Percentiles rank a stretch among this genome's conserved stretches.
These are phyloP conservation scores for Tricholaema leucomelas DNA, from an alignment of 2,113 vertebrate genomes.

Conservation along the genomic window DNA sequence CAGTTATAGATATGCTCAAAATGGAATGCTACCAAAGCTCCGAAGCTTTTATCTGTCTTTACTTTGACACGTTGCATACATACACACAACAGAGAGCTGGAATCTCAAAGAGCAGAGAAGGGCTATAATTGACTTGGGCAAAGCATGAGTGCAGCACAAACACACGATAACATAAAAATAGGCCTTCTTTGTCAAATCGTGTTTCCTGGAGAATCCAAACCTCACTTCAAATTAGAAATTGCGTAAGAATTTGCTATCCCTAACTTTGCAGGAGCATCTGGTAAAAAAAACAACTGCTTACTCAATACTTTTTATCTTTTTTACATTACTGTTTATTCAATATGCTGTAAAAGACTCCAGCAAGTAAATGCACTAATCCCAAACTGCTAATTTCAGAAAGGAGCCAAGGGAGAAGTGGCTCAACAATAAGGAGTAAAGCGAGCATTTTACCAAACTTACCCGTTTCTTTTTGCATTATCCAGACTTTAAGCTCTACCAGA, in stretches of 20 bases:
- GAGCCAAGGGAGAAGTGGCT: not conserved
- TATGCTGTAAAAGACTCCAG: not conserved
- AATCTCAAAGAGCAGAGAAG: not conserved
- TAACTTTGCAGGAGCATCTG: not conserved
- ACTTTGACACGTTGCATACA: not conserved
- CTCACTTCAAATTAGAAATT: not conserved
- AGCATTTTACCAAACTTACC: slow-evolving; percentile 64
- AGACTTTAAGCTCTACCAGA: slow-evolving; percentile 94
- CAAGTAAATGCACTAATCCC: not conserved
- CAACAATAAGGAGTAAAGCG: not conserved
- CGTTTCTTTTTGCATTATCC: slow-evolving; percentile 92
- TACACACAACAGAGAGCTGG: not conserved
- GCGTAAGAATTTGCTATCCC: not conserved
- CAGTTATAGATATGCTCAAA: not conserved
- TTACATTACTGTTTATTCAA: not conserved
- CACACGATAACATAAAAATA: not conserved
- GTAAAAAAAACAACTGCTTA: not conserved
- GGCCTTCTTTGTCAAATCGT: not conserved
- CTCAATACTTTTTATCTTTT: not conserved
- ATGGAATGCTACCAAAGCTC: not conserved
- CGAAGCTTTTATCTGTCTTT: not conserved
- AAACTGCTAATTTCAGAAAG: not conserved
- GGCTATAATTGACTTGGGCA: not conserved
- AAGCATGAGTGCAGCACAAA: not conserved
- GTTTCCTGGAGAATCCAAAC: not conserved